These are phyloP conservation scores for Andinoacara biseriatus DNA, from an alignment of 2,113 vertebrate species.

Conservation along the genomic window DNA sequence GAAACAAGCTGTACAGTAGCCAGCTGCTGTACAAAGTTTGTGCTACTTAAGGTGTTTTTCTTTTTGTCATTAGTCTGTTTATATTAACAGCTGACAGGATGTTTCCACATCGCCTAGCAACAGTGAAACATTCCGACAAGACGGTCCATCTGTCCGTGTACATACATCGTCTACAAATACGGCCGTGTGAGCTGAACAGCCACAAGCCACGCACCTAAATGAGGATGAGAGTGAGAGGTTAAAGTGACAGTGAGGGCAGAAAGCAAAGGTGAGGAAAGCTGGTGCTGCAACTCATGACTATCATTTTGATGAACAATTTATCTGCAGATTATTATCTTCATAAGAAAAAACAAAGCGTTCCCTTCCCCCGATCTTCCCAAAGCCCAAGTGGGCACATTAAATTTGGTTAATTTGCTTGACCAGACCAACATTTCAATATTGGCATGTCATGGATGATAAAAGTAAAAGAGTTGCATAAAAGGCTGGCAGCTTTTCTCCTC, in stretches of 20 bases:
- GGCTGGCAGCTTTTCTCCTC: neutral
- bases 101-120: slow-evolving; percentile 63
- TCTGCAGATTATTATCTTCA: neutral
- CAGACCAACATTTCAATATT: neutral
- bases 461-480: neutral
- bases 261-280: neutral
- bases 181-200: slow-evolving; percentile 23
- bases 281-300: neutral
- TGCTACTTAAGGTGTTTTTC: slow-evolving; percentile 9
- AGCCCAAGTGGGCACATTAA: neutral
- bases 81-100: slow-evolving; percentile 49
- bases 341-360: neutral
- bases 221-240: neutral
- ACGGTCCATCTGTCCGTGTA: slow-evolving; percentile 61
- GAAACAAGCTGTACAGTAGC: neutral
- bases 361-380: neutral
- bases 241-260: neutral
- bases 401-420: neutral
- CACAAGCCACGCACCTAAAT: neutral
- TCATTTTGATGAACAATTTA: neutral
- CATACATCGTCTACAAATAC: slow-evolving; percentile 53
- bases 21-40: neutral
- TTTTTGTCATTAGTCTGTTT: slow-evolving; percentile 46
- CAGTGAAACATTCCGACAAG: slow-evolving; percentile 55
- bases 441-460: neutral